Conservation (phyloP, 2,113 vertebrate genomes). For the Microcebus jonahi region DNA sequence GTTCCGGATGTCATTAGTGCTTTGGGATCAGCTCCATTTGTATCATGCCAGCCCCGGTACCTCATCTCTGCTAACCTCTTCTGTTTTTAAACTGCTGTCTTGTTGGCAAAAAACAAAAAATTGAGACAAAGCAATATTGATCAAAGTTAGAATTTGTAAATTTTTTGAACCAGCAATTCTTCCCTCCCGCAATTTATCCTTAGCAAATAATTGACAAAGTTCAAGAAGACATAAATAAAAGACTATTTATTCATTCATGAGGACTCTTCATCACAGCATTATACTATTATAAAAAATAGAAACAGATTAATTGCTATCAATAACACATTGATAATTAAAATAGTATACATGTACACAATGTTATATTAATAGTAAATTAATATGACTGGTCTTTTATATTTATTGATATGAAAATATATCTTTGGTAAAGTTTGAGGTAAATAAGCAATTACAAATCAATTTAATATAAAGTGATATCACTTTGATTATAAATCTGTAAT, state of each 20-base stretch:
- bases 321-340: neutral
- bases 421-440: neutral
- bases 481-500: neutral
- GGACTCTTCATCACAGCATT: neutral
- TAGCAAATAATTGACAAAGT: neutral
- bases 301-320: neutral
- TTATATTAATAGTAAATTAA: neutral
- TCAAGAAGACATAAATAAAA: neutral
- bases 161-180: neutral
- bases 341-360: neutral
- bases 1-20: constrained; percentile 86
- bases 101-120: constrained; percentile 65
- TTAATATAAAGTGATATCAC: neutral
- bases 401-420: neutral
- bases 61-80: constrained; percentile 83
- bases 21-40: constrained; percentile 86
- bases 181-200: neutral
- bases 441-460: neutral
- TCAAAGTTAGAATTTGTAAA: neutral
- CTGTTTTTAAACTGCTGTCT: constrained; percentile 86
- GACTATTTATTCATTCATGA: neutral
- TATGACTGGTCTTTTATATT: neutral
- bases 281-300: neutral
- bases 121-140: neutral
- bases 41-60: constrained; percentile 79